Percentiles rank a stretch among this genome's conserved stretches.
Evolutionary conservation across 1,140 invertebrate genomes (phyloP).

Genomic region (Meteorus sp.): DNA sequence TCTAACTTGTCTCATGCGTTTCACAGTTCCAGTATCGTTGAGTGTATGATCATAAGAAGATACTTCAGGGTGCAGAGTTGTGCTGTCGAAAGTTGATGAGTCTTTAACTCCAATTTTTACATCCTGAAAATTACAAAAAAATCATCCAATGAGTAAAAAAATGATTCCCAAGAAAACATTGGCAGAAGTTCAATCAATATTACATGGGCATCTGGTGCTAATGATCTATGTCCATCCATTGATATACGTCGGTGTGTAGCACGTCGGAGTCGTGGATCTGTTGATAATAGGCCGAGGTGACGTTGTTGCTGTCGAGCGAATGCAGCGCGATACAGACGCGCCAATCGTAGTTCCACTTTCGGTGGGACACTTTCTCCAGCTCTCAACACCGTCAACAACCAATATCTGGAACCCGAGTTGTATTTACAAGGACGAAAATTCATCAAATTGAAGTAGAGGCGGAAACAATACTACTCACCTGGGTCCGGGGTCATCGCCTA

Average conservation of each 20-base stretch:
- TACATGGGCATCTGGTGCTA: background rate
- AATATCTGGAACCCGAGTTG: conserved; percentile 61
- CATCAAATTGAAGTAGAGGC: background rate
- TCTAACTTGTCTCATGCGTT: conserved; percentile 25
- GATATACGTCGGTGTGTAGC: conserved; percentile 21
- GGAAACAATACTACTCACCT: conserved; percentile 36
- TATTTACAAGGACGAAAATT: background rate
- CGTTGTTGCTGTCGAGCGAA: conserved; percentile 57
- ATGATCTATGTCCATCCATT: background rate
- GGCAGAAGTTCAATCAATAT: background rate
- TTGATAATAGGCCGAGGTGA: conserved; percentile 47
- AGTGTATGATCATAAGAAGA: background rate
- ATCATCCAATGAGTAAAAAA: background rate
- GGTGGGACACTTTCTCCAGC: conserved; percentile 48
- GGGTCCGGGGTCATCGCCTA: conserved; percentile 55
- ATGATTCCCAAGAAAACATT: background rate
- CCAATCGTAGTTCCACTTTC: conserved; percentile 56
- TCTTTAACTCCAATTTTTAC: background rate
- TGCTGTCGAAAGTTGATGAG: background rate
- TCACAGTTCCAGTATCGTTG: conserved; percentile 4
- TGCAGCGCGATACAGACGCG: conserved; percentile 57
- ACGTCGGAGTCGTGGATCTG: conserved; percentile 38
- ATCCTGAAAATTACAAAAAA: background rate
- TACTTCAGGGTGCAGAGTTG: background rate
- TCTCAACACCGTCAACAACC: conserved; percentile 76